Percentiles rank a stretch among this genome's conserved stretches.
Conservation (phyloP, 2,113 vertebrate genomes). For the Sinosuthora webbiana region DNA sequence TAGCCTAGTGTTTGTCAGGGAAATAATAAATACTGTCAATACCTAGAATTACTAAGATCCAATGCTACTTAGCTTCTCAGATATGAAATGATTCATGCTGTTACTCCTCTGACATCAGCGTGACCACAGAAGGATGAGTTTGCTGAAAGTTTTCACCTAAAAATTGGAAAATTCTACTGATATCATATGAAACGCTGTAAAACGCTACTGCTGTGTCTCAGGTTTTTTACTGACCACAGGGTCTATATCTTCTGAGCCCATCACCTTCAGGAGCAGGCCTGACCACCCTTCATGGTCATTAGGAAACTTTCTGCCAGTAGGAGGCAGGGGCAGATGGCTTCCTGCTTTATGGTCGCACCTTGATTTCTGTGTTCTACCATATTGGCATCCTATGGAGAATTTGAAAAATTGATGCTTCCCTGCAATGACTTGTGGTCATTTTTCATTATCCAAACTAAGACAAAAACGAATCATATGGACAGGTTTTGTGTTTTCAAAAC, state of each 20-base stretch:
- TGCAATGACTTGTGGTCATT: background rate
- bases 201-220: background rate
- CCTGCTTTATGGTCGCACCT: background rate
- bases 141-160: background rate
- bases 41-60: background rate
- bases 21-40: background rate
- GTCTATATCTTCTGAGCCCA: background rate
- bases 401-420: background rate
- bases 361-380: background rate
- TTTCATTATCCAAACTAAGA: background rate
- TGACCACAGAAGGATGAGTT: background rate
- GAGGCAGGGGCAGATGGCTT: background rate
- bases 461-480: background rate
- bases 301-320: background rate
- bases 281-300: background rate
- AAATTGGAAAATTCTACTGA: background rate
- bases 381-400: background rate
- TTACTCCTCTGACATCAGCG: background rate
- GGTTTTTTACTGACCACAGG: background rate
- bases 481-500: background rate
- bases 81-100: background rate
- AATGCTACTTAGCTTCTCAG: background rate
- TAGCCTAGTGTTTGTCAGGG: background rate
- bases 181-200: rapidly evolving
- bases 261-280: background rate